Evolutionary conservation across 2,797 vertebrate species (phyloP), one percentile per base, ranked within the genome.

Genomic region (Balearica regulorum): DNA sequence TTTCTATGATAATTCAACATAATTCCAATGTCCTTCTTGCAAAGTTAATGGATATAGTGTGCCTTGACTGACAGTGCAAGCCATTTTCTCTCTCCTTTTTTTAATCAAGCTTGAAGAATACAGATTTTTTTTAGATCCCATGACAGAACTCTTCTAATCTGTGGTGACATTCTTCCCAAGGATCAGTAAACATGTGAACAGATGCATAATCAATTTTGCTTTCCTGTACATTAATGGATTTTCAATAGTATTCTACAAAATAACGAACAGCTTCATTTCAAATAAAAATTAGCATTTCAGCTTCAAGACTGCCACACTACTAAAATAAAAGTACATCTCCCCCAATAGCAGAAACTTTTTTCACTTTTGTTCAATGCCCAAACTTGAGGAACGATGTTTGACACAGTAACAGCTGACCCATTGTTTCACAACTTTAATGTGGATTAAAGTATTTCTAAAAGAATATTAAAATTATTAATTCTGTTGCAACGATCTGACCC

Each of bases 241-340:
- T 94, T 82, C 87, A 94, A 51, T 58, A 78, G 41, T 21, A 54
- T 81, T 91, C 82, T 51, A 81, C 69, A 61, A 81, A 96, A 91
- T 93, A 94, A 86, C 53, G 69, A 43, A 43, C 20, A 76, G 48
- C 61, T 73, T 81, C 84, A 90, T 72, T 91, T 24, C 55, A 79
- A 90, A 73, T 22, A 73, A 88, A 96, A 92, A 89, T 41, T 29
- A 82, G 41, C 46, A 90, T 72, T 90, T 90, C 62, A 82, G 33
- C 57, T 68, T 86, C 55, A 79, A n/a, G 43, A 72, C 0, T 90
- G 57, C 21, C n/a, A 72, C 29, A 19, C 35, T 48, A 83, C 21
- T 68, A 68, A 83, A 95, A 39, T 20, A 84, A 54, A 87, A 89
- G 48, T 37, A 87, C 3, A 14, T 64, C 20, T 22, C 28, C 6